Base-by-base conservation (phyloP, 1,140 invertebrate genomes). In the Drosophila sturtevanti region DNA sequence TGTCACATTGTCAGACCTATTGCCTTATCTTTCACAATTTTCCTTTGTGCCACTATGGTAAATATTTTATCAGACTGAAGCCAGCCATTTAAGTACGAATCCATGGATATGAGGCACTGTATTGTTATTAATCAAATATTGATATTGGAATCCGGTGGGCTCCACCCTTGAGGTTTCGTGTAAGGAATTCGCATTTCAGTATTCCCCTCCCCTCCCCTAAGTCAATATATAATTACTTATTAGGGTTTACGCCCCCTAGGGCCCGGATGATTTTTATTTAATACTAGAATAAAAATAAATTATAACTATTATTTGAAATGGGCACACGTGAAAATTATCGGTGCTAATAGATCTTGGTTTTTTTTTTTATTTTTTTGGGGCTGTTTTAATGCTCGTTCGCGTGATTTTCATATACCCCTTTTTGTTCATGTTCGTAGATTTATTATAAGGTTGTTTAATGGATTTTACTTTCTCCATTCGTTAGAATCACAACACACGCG, bases 161-260 rank as follows among this genome's bases (percentile, higher is more conserved):
- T 48, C 18, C 41, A 11, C 16, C 41, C 16, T 21, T 48, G 41
- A 48, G 41, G 41, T 21, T 44, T 44, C 1, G 16, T 48, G 9
- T 3, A 48, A 18, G 16, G 41, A 48, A 48, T 48, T 48, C 18
- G 41, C 41, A 48, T 48, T 21, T 48, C 7, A n/a, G 24, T 34
- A 16, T n/a, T 9, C n/a, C 11, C 22, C 21, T 10, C 27, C 27
- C 27, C 0, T 6, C 27, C 27, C 6, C 27, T 6, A 31, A 31
- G 68, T 87, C 61, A 78, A 86, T 85, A 86, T 77, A 75, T 78
- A 78, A 86, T 81, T 60, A 66, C 52, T 61, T 74, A 69, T 85
- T 69, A 68, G 63, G 65, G 37, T 58, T 48, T 48, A 18, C 21
- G 12, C 14, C 37, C 21, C 16, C 4, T 3, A 24, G 38, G 37